phyloP scores from a whole-genome alignment of 2,113 vertebrate genomes.

The Bubo blakistoni region DNA sequence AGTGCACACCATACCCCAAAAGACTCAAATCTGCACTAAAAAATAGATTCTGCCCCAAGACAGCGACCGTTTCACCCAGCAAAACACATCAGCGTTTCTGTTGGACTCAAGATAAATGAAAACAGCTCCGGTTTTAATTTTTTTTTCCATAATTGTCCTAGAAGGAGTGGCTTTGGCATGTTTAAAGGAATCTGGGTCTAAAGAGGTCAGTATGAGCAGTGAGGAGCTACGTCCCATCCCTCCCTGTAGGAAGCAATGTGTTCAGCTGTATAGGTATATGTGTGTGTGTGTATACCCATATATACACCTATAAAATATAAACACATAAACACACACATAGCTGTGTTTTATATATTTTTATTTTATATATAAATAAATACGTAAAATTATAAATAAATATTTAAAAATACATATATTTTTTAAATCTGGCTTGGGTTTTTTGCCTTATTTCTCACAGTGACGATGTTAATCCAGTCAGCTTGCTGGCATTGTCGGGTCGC shows the following conservation, averaged over 20 bases:
- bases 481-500: neutral
- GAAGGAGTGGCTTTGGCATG: slow-evolving; percentile 45
- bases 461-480: neutral
- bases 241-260: neutral
- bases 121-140: neutral
- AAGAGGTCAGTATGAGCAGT: neutral
- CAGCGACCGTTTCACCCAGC: neutral
- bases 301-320: neutral
- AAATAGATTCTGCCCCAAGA: neutral
- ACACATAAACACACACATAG: no score
- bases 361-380: neutral
- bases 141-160: neutral
- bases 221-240: neutral
- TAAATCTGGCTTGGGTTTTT: neutral
- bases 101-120: neutral
- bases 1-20: neutral
- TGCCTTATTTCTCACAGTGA: neutral
- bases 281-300: neutral
- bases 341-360: no score
- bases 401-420: neutral
- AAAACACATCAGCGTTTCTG: neutral
- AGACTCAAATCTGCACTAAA: neutral
- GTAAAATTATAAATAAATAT: no score
- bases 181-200: slow-evolving; percentile 3
- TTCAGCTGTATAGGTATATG: neutral